A percentile compares a stretch with the other conserved stretches of the same genome.
Evolutionary conservation across 2,113 vertebrate species (phyloP).

Genomic region (Myiozetetes cayanensis): DNA sequence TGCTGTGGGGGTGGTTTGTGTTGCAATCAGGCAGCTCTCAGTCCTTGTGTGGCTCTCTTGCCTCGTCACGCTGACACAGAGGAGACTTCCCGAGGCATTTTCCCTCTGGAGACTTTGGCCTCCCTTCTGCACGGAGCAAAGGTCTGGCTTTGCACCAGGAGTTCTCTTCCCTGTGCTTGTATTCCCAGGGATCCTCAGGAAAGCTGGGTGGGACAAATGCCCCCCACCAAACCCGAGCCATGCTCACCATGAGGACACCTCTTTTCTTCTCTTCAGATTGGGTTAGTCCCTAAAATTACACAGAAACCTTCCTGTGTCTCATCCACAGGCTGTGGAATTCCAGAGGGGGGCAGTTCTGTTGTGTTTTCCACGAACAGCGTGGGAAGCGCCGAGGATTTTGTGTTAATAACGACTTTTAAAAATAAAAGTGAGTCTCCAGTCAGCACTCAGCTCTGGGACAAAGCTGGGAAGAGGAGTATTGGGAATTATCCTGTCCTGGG

Average conservation of each 20-base stretch:
- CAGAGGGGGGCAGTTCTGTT: background rate
- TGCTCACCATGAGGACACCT: rapidly evolving
- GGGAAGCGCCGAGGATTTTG: background rate
- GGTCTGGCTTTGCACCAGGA: background rate
- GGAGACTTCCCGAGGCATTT: background rate
- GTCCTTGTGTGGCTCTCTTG: background rate
- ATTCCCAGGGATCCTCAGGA: background rate
- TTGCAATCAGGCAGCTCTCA: background rate
- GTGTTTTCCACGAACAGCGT: rapidly evolving
- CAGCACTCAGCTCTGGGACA: background rate
- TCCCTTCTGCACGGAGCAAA: background rate
- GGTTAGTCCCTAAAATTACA: background rate
- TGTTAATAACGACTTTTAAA: background rate
- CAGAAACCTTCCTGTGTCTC: background rate
- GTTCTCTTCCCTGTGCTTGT: background rate
- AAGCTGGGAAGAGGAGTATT: background rate
- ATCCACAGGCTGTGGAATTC: background rate
- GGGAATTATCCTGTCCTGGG: background rate
- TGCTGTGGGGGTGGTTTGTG: background rate
- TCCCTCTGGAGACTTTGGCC: background rate
- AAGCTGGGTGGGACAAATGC: background rate
- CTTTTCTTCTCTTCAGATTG: background rate
- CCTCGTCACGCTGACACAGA: background rate
- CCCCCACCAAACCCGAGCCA: background rate
- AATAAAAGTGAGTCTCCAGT: background rate